Evolutionary conservation across 2,113 vertebrate genomes (phyloP), one percentile per base, ranked within the genome.

Genomic region (Limanda limanda): DNA sequence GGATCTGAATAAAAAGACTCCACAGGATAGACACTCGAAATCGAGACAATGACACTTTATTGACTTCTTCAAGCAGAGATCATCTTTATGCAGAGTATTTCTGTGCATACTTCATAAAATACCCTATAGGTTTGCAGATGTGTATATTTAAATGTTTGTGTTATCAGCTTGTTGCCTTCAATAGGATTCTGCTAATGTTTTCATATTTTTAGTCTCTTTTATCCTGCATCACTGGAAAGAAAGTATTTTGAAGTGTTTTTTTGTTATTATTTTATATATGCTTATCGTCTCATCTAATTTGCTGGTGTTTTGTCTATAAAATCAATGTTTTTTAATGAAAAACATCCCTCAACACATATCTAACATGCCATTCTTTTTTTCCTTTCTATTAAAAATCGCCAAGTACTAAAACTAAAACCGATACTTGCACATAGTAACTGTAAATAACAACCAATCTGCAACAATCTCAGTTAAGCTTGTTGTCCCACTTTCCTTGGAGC

Each of bases 1-100:
- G 69, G 59, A 65, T 85, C 62, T 84, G 67, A 77, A 81, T 83
- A 63, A 68, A 83, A 80, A 66, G 74, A 74, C 20, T 51, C 51
- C 42, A 74, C 8, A 0, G 37, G 68, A 52, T 6, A 73, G 12
- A 82, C 54, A 80, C 65, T 74, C n/a, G 68, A 71, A 68, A 69
- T 72, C 20, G 35, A 54, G 23, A 55, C n/a, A 21, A 21, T 23
- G n/a, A 4, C 40, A 42, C 12, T 42, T 70, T 5, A 11, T 63
- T 63, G 35, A 51, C 55, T 45, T 11, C 55, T 37, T 40, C 55
- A 31, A 65, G 18, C 23, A 0, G 1, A 61, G 45, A 76, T 81
- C 25, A 57, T 75, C 65, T 42, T 65, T 63, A 70, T 58, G 13
- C 35, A 2, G 35, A 37, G 9, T 10, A 37, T 37, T 37, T 37